These are phyloP conservation scores for Stichopus horrens DNA, from an alignment of 53 echinoderm and acorn worm species.

Conservation along the genomic window DNA sequence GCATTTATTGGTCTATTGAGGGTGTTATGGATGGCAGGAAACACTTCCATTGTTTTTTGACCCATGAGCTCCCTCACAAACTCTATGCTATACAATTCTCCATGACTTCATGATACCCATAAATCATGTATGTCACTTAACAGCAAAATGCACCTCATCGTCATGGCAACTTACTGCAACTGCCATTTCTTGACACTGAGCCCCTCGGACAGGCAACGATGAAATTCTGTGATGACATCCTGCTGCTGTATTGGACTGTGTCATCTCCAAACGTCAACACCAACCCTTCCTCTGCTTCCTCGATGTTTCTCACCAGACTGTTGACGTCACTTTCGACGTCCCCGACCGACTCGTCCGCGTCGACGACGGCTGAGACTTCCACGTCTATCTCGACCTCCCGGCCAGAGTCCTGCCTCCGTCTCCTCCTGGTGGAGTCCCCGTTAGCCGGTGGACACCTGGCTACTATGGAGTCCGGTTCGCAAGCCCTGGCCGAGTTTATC, in stretches of 20 bases:
- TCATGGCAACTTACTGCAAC: constrained; percentile 16
- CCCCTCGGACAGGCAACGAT: constrained; percentile 19
- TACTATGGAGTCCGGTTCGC: neutral
- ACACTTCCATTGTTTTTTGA: too few species aligned
- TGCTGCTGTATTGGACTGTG: neutral
- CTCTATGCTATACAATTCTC: too few species aligned
- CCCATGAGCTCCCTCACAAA: too few species aligned
- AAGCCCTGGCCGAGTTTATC: neutral
- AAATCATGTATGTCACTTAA: too few species aligned
- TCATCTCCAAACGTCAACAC: neutral
- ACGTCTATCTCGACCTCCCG: neutral
- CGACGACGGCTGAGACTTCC: neutral
- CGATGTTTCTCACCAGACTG: neutral
- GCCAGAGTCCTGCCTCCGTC: constrained; percentile 3
- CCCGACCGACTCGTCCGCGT: neutral
- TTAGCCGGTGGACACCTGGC: neutral
- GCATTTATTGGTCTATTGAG: too few species aligned
- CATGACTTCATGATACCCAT: too few species aligned
- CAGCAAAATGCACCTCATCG: too few species aligned
- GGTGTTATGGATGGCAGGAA: too few species aligned
- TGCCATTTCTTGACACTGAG: constrained; percentile 13
- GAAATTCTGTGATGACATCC: neutral
- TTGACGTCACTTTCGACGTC: neutral
- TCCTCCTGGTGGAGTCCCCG: neutral
- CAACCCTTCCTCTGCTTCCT: neutral